Base-by-base conservation (phyloP, 1,140 invertebrate genomes). In the Zaprionus taronus region DNA sequence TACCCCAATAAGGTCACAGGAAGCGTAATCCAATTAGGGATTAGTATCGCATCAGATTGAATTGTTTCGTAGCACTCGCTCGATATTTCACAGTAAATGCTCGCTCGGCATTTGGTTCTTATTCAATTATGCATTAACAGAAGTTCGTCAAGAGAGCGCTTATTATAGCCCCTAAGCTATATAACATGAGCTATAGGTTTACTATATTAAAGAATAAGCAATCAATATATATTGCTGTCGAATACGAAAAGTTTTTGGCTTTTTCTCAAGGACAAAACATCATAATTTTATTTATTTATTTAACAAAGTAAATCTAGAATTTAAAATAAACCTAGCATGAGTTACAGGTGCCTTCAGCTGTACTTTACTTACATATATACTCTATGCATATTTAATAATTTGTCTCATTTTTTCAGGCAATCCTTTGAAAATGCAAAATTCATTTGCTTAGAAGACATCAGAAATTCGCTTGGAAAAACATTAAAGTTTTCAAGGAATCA, bases 21-120 rank as follows among this genome's bases (percentile, higher is more conserved):
- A 85, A 61, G 63, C 51, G 76, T 81, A 74, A 85, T 90, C 85
- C 81, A 89, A 90, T 89, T 89, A 90, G 79, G 66, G 84, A 84
- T 90, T 81, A 67, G 53, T 81, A 72, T 71, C 74, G 74, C 26
- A 44, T 51, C 20, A 60, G 63, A 80, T 82, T 66, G 80, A 58
- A 61, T 65, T 12, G n/a, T 56, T 55, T 63, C 62, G 24, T 60
- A 58, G 28, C 36, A 6, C 14, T 44, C 17, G 12, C 6, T 69
- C 38, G 44, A 61, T 62, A 68, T 12, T 56, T 24, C 15, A 51
- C 17, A 38, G 31, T 24, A 31, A 14, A 51, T 2, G 20, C 47
- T 51, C 41, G n/a, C 1, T 51, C 47, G 12, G 47, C 11, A 51
- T 51, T 51, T 6, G n/a, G 47, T 24, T 22, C 47, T 14, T 12